Evolutionary conservation across 2,888 invertebrate genomes (phyloP).

Genomic region (Scaptodrosophila latifasciaeformis): DNA sequence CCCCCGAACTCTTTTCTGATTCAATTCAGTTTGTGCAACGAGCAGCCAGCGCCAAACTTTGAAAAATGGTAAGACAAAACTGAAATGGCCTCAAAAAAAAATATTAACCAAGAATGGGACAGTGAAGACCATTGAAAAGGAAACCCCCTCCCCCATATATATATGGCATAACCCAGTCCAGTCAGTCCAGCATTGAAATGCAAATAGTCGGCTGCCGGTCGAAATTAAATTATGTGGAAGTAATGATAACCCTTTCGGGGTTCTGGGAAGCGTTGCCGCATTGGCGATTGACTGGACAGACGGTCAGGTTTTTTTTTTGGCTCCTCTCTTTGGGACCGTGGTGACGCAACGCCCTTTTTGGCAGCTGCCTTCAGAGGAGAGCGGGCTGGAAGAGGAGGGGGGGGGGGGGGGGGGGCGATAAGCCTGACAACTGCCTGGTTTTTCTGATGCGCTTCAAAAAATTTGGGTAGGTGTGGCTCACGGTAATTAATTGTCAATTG

Average conservation of each 20-base stretch:
- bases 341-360: slow-evolving; percentile 63
- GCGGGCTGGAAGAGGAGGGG: background rate
- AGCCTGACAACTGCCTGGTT: slow-evolving; percentile 14
- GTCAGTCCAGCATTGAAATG: slow-evolving; percentile 59
- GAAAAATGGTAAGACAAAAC: slow-evolving; percentile 48
- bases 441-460: slow-evolving; percentile 37
- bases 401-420: background rate
- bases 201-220: slow-evolving; percentile 64
- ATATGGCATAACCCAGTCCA: slow-evolving; percentile 2
- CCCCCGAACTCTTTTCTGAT: slow-evolving; percentile 36
- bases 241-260: slow-evolving; percentile 66
- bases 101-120: no score
- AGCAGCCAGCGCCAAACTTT: slow-evolving; percentile 58
- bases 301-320: background rate
- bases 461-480: slow-evolving; percentile 65
- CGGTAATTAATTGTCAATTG: slow-evolving; percentile 60
- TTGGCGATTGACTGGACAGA: background rate
- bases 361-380: slow-evolving; percentile 51
- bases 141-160: no score
- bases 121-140: no score
- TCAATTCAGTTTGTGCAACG: slow-evolving; percentile 66
- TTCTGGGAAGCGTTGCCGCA: background rate
- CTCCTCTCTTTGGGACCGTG: slow-evolving; percentile 19
- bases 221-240: slow-evolving; percentile 70
- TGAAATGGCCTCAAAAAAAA: slow-evolving; percentile 16